These are phyloP conservation scores for Bovichtus diacanthus DNA, from an alignment of 2,797 vertebrate species.

Conservation along the genomic window DNA sequence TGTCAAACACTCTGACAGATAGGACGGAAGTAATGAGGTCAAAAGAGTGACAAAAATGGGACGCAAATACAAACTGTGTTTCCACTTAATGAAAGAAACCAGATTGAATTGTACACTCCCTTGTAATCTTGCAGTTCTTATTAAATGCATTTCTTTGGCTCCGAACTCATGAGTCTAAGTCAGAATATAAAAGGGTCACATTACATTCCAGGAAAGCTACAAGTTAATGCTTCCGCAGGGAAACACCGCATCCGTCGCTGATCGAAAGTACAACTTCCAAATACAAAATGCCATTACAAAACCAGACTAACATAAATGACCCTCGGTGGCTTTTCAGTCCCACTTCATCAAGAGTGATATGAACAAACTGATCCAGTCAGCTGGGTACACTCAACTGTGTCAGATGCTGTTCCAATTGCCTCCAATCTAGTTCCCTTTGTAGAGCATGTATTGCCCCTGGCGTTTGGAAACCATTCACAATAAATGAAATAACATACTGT, in stretches of 20 bases:
- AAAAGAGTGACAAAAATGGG: background rate
- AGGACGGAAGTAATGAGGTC: background rate
- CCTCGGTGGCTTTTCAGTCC: constrained; percentile 52
- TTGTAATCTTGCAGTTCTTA: background rate
- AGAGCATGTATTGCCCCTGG: constrained; percentile 61
- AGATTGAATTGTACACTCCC: background rate
- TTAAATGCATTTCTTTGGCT: background rate
- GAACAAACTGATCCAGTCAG: constrained; percentile 64
- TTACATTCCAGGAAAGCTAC: constrained; percentile 3
- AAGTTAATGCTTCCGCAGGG: constrained; percentile 13
- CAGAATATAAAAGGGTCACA: background rate
- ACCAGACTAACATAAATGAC: constrained; percentile 53
- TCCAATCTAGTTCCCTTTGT: constrained; percentile 58
- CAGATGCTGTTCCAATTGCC: constrained; percentile 61
- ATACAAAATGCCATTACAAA: constrained; percentile 37
- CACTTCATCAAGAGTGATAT: constrained; percentile 61
- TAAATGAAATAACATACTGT: constrained; percentile 46
- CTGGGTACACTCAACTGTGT: constrained; percentile 47
- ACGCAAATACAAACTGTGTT: constrained; percentile 13
- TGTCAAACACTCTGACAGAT: background rate
- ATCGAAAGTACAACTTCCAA: constrained; percentile 28
- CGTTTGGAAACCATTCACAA: constrained; percentile 60
- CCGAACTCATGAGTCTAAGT: background rate
- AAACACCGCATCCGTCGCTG: background rate
- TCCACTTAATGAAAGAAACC: background rate